A percentile compares a stretch with the other conserved stretches of the same genome.
Evolutionary conservation across 2,888 invertebrate genomes (phyloP).

Genomic region (Digitonthophagus gazella): DNA sequence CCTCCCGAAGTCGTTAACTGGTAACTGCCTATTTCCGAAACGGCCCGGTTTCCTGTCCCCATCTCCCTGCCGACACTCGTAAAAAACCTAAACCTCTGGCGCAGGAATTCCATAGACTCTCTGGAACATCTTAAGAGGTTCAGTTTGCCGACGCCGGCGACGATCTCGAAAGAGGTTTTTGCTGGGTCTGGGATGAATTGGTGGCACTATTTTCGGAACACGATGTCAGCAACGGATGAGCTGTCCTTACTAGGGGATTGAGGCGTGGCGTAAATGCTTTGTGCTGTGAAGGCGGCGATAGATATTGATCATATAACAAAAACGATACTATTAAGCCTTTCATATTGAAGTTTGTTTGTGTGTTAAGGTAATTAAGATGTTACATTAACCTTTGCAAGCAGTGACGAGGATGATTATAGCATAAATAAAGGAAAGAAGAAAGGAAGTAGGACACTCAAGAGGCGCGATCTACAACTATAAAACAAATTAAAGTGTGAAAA

Average conservation of each 20-base stretch:
- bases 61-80: conserved; percentile 19
- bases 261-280: neutral
- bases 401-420: no score
- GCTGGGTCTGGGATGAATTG: neutral
- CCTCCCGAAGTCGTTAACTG: conserved; percentile 42
- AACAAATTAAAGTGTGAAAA: no score
- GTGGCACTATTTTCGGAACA: neutral
- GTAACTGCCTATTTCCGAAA: conserved; percentile 49
- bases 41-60: conserved; percentile 42
- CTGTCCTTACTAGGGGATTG: neutral
- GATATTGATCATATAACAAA: neutral
- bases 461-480: no score
- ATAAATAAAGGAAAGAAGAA: no score
- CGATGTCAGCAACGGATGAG: neutral
- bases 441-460: no score
- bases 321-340: neutral
- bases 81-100: conserved; percentile 19
- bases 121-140: conserved; percentile 34
- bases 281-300: neutral
- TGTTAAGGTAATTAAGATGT: no score
- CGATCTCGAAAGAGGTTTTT: neutral
- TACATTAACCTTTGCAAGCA: no score
- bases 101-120: neutral
- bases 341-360: neutral
- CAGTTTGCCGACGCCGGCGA: conserved; percentile 28